A percentile compares a stretch with the other conserved stretches of the same genome.
phyloP scores from a whole-genome alignment of 1,140 invertebrate genomes.

The Pseudomyrmex cubaensis region DNA sequence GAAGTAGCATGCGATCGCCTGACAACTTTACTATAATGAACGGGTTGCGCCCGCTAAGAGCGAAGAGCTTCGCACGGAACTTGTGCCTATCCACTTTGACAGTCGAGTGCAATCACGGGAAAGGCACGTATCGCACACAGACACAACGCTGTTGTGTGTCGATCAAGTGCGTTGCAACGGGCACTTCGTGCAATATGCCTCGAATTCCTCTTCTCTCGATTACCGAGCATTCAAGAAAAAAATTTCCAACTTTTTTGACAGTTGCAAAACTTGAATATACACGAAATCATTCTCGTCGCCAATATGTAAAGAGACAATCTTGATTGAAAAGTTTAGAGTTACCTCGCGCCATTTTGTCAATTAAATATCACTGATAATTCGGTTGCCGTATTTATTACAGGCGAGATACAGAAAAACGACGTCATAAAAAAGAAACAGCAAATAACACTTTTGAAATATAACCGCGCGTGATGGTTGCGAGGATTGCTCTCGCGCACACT shows the following conservation, averaged over 20 bases:
- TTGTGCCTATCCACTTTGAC: constrained; percentile 59
- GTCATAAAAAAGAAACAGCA: constrained; percentile 18
- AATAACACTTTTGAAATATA: constrained; percentile 31
- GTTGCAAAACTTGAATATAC: constrained; percentile 3
- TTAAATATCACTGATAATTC: constrained; percentile 28
- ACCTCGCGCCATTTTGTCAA: background rate
- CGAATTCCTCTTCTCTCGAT: constrained; percentile 2
- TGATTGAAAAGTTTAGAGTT: background rate
- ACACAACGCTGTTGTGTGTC: background rate
- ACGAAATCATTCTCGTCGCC: background rate
- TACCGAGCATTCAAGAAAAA: background rate
- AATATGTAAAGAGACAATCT: background rate
- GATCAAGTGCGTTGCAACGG: background rate
- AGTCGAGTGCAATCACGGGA: constrained; percentile 64
- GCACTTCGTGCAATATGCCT: background rate
- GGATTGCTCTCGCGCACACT: constrained; percentile 14
- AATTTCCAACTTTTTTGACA: background rate
- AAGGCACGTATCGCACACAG: constrained; percentile 10
- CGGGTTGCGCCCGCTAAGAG: constrained; percentile 12
- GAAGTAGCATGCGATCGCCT: constrained; percentile 60
- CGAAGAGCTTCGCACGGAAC: constrained; percentile 27
- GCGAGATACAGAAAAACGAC: background rate
- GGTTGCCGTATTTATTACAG: background rate
- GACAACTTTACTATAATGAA: constrained; percentile 72
- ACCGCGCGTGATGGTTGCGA: constrained; percentile 17